phyloP scores from a whole-genome alignment of 2,888 invertebrate species.

The Himalopsyche tibetana region DNA sequence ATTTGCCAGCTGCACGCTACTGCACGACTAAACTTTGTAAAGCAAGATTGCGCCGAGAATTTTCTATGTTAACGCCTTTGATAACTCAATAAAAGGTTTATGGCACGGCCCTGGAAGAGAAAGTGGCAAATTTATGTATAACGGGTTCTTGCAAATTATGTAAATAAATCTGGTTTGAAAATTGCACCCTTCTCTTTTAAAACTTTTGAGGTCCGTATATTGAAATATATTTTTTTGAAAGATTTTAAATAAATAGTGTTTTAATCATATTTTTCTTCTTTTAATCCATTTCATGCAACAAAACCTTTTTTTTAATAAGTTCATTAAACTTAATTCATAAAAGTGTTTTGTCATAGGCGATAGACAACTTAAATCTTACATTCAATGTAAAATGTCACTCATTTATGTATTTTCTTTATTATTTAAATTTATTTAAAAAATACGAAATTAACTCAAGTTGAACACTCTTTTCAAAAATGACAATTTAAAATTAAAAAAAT shows the following conservation, averaged over 20 bases:
- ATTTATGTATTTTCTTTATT: too few relatives aligned
- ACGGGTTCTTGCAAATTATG: constrained; percentile 18
- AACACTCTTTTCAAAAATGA: too few relatives aligned
- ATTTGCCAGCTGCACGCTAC: too few relatives aligned
- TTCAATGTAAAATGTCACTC: too few relatives aligned
- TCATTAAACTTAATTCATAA: too few relatives aligned
- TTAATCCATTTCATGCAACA: too few relatives aligned
- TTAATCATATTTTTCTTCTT: neutral
- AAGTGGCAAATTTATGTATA: constrained; percentile 9
- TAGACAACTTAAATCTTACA: too few relatives aligned
- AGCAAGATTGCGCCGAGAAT: constrained; percentile 6
- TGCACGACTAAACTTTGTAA: neutral
- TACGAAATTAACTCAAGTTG: too few relatives aligned
- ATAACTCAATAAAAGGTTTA: constrained; percentile 30
- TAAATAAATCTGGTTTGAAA: constrained; percentile 14
- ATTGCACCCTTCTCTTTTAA: neutral
- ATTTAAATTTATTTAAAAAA: too few relatives aligned
- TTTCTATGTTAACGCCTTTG: constrained; percentile 2
- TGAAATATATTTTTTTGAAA: neutral
- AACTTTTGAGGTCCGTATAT: neutral
- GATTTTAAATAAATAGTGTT: neutral
- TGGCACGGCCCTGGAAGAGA: neutral
- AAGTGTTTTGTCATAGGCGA: too few relatives aligned
- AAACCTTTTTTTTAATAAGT: too few relatives aligned
- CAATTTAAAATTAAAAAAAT: too few relatives aligned